Conservation (phyloP, 2,888 invertebrate genomes). For the Nephrotoma appendiculata region DNA sequence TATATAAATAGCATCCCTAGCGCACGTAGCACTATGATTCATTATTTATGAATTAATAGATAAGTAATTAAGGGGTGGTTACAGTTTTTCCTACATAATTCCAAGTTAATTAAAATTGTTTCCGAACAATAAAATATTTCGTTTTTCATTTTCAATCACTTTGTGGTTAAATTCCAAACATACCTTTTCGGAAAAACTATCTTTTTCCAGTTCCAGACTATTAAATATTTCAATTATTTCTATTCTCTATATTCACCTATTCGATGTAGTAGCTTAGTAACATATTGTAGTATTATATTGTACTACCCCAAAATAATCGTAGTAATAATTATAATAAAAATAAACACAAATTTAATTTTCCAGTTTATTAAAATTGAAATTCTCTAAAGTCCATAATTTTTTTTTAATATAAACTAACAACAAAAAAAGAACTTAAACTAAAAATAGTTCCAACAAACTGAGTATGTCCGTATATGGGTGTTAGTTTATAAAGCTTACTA, state of each 20-base stretch:
- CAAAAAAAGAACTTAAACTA: neutral
- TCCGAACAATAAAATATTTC: too few species aligned
- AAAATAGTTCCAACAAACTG: neutral
- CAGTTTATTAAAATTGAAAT: neutral
- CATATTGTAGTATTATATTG: neutral
- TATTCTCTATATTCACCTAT: neutral
- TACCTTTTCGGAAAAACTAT: neutral
- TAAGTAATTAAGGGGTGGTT: neutral
- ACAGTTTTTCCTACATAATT: too few species aligned
- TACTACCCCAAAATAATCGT: neutral
- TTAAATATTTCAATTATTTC: neutral
- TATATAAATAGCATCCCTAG: neutral
- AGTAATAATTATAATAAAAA: neutral
- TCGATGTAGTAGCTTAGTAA: neutral
- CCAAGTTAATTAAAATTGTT: too few species aligned
- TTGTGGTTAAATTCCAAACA: neutral
- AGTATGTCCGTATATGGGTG: neutral
- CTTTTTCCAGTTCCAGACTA: neutral
- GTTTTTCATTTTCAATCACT: neutral
- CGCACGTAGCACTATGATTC: neutral
- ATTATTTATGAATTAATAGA: neutral
- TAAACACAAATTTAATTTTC: neutral
- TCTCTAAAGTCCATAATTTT: neutral
- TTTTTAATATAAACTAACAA: neutral
- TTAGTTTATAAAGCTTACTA: neutral